Evolutionary conservation across 30 jellyfish, hydroid and myxozoan species (phyloP), one percentile per base, ranked within the genome.

Genomic region (Aurelia sp.): DNA sequence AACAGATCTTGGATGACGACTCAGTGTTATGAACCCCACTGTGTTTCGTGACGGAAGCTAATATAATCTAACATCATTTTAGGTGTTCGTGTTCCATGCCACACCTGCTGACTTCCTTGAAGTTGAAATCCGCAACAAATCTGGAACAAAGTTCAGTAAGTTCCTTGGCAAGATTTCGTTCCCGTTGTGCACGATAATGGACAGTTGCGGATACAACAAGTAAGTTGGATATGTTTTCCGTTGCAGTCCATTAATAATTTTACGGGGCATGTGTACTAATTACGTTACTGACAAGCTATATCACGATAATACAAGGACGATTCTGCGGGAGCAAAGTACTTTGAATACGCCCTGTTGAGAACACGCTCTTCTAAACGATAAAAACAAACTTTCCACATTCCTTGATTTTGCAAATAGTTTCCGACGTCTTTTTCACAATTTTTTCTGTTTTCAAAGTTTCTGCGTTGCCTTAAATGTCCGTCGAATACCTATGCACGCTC

Each of bases 81-180:
- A 94, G 99, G 96, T 82, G 27, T 84, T 75, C 74, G 97, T 79
- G 6, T 73, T 94, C 48, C 94, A 91, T 79, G 99, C 97, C 65
- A 94, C 99, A 11, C 95, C 97, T 3, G 97, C 97, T 61, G 99
- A 94, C 79, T 82, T 94, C 31, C 76, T 94, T 18, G 99, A 94
- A 63, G 85, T 94, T 47, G 99, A 94, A 85, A 87, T 94, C 37
- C 90, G 96, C n/a, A 94, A 94, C 84, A 84, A 85, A 71, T 88
- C 97, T 22, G 92, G 96, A 11, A 75, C 92, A 21, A 83, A 85
- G 79, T 91, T 81, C 82, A 71, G 96, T 52, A 94, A 94, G 85
- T 94, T 94, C 62, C 96, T 94, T 31, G 99, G 99, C 35, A 94
- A 89, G 76, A 81, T 94, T 5, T 86, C 93, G 22, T 88, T 94